Evolutionary conservation across 2,113 vertebrate species (phyloP), one percentile per base, ranked within the genome.

Genomic region (Muntiacus reevesi): DNA sequence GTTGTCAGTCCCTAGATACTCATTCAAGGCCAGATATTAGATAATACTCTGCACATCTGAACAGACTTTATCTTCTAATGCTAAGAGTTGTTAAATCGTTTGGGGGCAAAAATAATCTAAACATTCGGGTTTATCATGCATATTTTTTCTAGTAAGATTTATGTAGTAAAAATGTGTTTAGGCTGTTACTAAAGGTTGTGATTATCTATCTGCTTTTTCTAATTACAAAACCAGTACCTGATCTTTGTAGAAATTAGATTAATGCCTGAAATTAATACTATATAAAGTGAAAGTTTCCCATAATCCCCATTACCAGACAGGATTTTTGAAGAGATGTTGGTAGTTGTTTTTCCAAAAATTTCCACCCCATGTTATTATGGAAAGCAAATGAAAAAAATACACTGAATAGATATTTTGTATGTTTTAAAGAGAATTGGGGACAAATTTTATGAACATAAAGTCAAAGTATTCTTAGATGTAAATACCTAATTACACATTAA

Each of bases 21-120:
- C 78, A 62, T 96, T 93, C 89, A 97, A 97, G 97, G 97, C 93
- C 98, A 98, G 97, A 98, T 97, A 96, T 96, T 98, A 97, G 94
- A 96, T 97, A 97, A 98, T 97, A 97, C 89, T 98, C 97, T 25
- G 87, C 95, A 97, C 94, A 97, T 98, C 90, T 98, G 96, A 98
- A 96, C 85, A 98, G 83, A 94, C 12, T 95, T 96, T 94, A 97
- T 98, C 95, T 98, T 97, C 91, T 97, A 97, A 97, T 76, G 0
- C 92, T 96, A 95, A 81, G 76, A 60, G 71, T 98, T 97, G 45
- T 67, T 93, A 87, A 71, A 15, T 84, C 50, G 81, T 94, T 60
- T 11, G 15, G 76, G 57, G 71, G 17, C 54, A 96, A 94, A 97
- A 97, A 90, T 59, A 64, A 89, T 79, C 60, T 71, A 85, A 96